A percentile compares a stretch with the other conserved stretches of the same genome.
These are phyloP conservation scores for Incurvaria masculella DNA, from an alignment of 2,888 invertebrate species.

Conservation along the genomic window DNA sequence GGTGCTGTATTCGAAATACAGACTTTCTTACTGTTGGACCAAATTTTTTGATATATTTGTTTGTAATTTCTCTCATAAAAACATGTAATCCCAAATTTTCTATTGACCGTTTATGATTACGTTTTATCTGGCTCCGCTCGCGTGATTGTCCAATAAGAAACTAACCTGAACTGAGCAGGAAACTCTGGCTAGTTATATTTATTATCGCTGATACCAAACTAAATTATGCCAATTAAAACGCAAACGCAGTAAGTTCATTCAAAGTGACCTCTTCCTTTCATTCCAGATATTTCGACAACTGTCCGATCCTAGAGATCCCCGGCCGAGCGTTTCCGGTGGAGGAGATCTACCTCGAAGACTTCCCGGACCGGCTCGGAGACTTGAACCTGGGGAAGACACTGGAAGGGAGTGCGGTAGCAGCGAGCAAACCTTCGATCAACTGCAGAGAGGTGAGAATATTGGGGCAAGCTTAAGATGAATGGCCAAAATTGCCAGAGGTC, in stretches of 20 bases:
- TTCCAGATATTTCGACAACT: conserved; percentile 40
- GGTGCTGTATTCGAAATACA: no score
- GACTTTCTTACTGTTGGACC: no score
- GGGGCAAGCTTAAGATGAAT: no score
- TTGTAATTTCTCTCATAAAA: no score
- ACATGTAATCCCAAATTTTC: no score
- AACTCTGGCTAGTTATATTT: no score
- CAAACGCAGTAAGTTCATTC: conserved; percentile 3
- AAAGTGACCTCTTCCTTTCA: conserved; percentile 5
- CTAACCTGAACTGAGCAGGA: no score
- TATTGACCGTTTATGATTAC: no score
- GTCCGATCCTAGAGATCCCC: conserved; percentile 49
- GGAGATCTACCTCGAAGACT: conserved; percentile 54
- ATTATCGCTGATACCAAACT: conserved; percentile 24
- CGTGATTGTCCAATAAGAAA: no score
- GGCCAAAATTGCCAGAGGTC: no score
- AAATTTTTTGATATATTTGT: no score
- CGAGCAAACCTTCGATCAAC: conserved; percentile 39
- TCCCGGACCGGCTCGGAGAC: conserved; percentile 26
- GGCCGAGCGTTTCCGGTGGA: conserved; percentile 62
- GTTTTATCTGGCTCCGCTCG: no score
- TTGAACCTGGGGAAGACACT: conserved; percentile 24
- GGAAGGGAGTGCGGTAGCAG: conserved; percentile 31
- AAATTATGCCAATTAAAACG: neutral
- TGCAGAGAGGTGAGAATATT: conserved; percentile 47